Base-by-base conservation (phyloP, 2,888 invertebrate genomes). In the Orchesellides sinensis region DNA sequence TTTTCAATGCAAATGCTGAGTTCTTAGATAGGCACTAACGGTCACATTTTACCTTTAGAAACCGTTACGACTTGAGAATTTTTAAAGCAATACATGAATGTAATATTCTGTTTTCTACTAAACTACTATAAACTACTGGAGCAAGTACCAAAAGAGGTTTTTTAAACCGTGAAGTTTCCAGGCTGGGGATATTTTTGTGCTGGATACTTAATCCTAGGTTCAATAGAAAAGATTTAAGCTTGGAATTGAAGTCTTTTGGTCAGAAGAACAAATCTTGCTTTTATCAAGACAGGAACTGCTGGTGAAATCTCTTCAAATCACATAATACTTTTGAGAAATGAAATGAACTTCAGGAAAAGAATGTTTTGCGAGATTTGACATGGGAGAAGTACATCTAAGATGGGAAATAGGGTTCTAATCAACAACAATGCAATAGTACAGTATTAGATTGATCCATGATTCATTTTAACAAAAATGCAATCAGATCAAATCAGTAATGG, bases 381-480 rank as follows among this genome's bases (percentile, higher is more conserved):
- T 19, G 68, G 29, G 52, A 14, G n/a, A n/a, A n/a, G 69, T 32
- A 56, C n/a, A 25, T 17, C 25, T 49, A 65, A 69, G 5, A 32
- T 32, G 63, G 63, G 70, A 68, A 78, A 78, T 19, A 19, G 4
- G 23, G 47, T 21, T 47, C 49, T 14, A 25, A 40, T 23, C 32
- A 40, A 72, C 80, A 80, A 72, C 54, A 80, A 72, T 66, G 66
- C 80, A 79, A 52, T 68, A 80, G 72, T 49, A 56, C 61, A 79
- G 79, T 63, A 63, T 40, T 65, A 66, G 72, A 80, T 66, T 80
- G 80, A 80, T 80, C 80, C 72, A 27, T 47, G 72, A 80, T 80
- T 72, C 72, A 80, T 80, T 80, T 72, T 59, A 66, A 72, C 56
- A 52, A 45, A 52, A 75, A 79, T 69, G 79, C 79, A 79, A 70